Evolutionary conservation across 2,113 vertebrate species (phyloP).

Genomic region (Plecturocebus donacophilus): DNA sequence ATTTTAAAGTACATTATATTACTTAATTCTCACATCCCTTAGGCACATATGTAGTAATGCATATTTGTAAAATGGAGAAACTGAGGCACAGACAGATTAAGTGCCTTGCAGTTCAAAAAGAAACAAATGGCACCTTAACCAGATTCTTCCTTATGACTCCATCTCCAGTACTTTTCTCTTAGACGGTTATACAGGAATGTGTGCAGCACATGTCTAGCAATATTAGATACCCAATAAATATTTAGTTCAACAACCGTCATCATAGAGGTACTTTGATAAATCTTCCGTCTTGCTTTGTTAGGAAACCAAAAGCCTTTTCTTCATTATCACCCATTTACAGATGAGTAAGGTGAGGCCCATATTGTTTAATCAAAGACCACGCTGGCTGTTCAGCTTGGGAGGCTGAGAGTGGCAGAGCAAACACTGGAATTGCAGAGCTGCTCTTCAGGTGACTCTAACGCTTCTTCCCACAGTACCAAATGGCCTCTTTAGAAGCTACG

Average conservation of each 20-base stretch:
- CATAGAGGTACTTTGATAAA: neutral
- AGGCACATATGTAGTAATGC: neutral
- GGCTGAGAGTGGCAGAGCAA: neutral
- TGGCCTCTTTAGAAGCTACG: neutral
- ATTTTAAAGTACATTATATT: neutral
- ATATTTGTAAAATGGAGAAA: neutral
- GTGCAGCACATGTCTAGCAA: neutral
- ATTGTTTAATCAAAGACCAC: neutral
- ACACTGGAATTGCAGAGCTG: neutral
- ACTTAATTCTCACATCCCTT: neutral
- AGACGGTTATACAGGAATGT: neutral
- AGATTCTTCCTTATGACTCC: neutral
- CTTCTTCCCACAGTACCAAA: neutral
- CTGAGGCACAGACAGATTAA: neutral
- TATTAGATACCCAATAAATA: neutral
- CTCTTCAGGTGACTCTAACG: rapidly evolving
- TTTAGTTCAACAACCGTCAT: neutral
- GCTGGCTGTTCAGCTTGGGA: neutral
- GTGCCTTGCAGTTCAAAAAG: neutral
- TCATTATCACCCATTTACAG: neutral
- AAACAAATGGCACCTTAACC: neutral
- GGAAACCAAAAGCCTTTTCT: neutral
- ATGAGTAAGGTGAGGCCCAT: neutral
- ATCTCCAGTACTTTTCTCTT: neutral
- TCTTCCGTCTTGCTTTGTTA: neutral